Evolutionary conservation across 2,113 vertebrate species (phyloP).

Genomic region (Sula dactylatra): DNA sequence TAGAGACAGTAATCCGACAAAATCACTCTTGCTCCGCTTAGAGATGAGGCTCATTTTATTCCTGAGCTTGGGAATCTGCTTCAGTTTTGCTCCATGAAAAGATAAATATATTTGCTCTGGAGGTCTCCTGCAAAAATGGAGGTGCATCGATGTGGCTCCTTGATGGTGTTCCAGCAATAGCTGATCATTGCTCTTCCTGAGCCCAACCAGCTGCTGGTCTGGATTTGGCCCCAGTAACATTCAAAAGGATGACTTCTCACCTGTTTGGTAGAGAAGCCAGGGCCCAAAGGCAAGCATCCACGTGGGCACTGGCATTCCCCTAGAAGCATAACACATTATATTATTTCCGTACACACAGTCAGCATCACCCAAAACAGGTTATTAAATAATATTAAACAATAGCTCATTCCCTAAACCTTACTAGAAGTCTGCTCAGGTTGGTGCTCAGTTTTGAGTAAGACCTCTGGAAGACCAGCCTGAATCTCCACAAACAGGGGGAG

Average conservation of each 20-base stretch:
- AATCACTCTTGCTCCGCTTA: background rate
- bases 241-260: background rate
- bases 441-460: background rate
- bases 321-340: background rate
- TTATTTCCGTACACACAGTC: background rate
- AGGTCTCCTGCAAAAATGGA: background rate
- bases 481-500: fast-evolving
- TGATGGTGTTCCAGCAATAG: background rate
- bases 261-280: background rate
- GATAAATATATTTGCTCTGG: background rate
- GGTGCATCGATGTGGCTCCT: background rate
- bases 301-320: background rate
- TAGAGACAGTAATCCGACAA: background rate
- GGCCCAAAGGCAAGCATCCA: background rate
- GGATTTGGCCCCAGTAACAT: background rate
- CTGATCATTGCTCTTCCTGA: background rate
- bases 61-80: background rate
- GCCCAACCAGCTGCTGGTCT: background rate
- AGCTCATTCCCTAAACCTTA: background rate
- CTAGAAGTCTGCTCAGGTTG: background rate
- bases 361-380: background rate
- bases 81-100: background rate
- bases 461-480: background rate
- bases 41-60: background rate
- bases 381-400: background rate